A percentile compares a stretch with the other conserved stretches of the same genome.
phyloP scores from a whole-genome alignment of 2,113 vertebrate species.

The Passer montanus region DNA sequence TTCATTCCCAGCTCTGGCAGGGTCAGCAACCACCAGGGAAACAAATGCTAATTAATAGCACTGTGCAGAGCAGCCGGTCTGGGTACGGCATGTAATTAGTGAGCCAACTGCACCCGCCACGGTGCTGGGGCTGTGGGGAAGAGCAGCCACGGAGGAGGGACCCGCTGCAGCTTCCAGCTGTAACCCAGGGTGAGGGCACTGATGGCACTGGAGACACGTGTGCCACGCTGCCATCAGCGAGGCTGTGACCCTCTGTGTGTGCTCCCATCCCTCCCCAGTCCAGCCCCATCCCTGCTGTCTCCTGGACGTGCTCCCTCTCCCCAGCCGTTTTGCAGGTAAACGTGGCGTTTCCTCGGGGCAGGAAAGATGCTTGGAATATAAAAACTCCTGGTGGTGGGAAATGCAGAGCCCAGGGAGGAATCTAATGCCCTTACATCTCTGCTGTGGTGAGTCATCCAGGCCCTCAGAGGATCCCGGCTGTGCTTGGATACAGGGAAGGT shows the following conservation, averaged over 20 bases:
- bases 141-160: neutral
- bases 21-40: neutral
- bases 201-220: fast-evolving
- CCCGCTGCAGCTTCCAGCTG: fast-evolving
- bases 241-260: fast-evolving
- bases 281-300: neutral
- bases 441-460: slow-evolving; percentile 19
- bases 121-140: neutral
- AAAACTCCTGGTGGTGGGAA: neutral
- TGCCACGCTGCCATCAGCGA: fast-evolving
- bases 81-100: neutral
- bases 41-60: slow-evolving; percentile 1
- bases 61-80: neutral
- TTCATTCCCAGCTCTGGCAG: neutral
- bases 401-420: neutral
- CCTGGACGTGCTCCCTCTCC: neutral
- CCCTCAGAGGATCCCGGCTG: neutral
- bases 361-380: neutral
- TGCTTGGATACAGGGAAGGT: neutral
- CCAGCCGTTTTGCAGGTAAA: neutral
- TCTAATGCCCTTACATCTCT: neutral
- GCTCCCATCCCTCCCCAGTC: fast-evolving
- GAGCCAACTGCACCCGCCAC: neutral
- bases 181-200: no score
- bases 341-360: neutral